Evolutionary conservation across 2,113 vertebrate species (phyloP).

Genomic region (Orientallactaga bullata): DNA sequence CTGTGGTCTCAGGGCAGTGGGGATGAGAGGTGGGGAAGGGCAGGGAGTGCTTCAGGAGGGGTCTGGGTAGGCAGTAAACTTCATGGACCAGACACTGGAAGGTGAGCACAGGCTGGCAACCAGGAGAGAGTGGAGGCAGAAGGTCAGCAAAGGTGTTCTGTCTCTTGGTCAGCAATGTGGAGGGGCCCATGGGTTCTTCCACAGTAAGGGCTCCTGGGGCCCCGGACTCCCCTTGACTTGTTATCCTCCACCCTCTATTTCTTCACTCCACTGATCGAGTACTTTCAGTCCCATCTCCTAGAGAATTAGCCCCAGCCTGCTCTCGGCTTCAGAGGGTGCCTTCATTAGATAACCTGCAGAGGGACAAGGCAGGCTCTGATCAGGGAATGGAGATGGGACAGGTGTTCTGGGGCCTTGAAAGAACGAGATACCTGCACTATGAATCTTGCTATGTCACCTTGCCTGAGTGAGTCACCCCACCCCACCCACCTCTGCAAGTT

Average conservation of each 20-base stretch:
- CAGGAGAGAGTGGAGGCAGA: not conserved
- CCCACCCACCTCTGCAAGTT: not conserved
- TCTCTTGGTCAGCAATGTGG: not conserved
- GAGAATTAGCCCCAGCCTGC: not conserved
- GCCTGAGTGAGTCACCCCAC: not conserved
- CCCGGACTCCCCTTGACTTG: not conserved
- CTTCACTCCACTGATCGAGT: not conserved
- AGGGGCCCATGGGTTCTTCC: not conserved
- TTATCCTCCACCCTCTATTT: not conserved
- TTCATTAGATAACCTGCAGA: conserved; percentile 1
- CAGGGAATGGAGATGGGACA: not conserved
- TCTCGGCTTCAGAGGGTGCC: not conserved
- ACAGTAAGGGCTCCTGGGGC: not conserved
- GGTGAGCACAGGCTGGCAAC: not conserved
- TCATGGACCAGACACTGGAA: not conserved
- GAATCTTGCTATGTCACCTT: not conserved
- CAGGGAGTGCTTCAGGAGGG: not conserved
- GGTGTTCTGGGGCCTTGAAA: not conserved
- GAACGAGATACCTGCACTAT: not conserved
- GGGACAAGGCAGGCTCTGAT: not conserved
- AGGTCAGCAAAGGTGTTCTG: not conserved
- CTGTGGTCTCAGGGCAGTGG: conserved; percentile 36
- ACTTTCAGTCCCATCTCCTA: not conserved
- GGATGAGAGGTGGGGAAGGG: not conserved
- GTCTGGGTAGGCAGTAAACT: not conserved